phyloP scores from a whole-genome alignment of 1,140 invertebrate genomes.

The Trinorchestia longiramus region DNA sequence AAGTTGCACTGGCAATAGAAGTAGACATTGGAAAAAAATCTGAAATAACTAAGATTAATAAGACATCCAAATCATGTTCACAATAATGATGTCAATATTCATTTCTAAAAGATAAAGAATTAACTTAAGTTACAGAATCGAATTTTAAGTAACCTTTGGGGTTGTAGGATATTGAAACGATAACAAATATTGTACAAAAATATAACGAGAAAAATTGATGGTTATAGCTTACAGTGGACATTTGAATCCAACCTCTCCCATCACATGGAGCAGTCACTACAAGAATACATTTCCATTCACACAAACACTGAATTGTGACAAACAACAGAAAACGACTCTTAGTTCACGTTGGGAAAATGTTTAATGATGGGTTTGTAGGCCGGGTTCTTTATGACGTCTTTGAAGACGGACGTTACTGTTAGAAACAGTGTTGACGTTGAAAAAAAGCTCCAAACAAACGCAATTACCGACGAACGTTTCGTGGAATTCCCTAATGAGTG shows the following conservation, averaged over 20 bases:
- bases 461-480: neutral
- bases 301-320: neutral
- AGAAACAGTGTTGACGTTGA: neutral
- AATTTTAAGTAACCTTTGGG: no score
- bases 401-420: neutral
- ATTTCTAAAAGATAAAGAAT: no score
- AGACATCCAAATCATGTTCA: neutral
- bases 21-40: no score
- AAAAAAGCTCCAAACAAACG: neutral
- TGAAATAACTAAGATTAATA: neutral
- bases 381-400: neutral
- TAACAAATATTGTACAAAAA: no score
- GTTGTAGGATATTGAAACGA: no score
- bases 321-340: no score
- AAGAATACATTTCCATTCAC: neutral
- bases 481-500: neutral
- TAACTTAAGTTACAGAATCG: no score
- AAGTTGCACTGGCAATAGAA: neutral
- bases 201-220: no score
- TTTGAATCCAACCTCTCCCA: neutral
- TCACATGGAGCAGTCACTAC: neutral
- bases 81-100: neutral
- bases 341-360: neutral
- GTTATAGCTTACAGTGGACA: neutral
- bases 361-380: neutral